Evolutionary conservation across 2,797 vertebrate genomes (phyloP).

Genomic region (Cheracebus regulus): DNA sequence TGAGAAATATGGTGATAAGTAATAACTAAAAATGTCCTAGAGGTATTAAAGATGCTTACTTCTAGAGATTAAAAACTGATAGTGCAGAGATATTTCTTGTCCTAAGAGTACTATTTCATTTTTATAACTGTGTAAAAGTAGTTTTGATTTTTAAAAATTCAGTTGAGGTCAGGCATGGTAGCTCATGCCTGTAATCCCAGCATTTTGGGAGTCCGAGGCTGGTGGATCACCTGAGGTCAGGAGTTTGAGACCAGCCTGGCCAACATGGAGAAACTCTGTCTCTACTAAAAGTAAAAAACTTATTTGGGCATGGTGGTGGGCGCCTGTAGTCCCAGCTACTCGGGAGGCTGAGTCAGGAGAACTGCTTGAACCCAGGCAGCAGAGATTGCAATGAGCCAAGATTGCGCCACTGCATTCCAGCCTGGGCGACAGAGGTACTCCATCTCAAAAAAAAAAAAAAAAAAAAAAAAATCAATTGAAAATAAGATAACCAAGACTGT

Average conservation of each 20-base stretch:
- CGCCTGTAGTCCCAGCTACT: background rate
- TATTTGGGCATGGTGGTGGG: rapidly evolving
- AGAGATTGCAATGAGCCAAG: background rate
- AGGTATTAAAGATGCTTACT: background rate
- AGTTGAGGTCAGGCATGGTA: background rate
- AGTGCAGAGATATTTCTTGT: background rate
- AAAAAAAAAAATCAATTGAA: background rate
- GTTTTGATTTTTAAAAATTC: background rate
- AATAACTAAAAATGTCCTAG: background rate
- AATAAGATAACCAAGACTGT: background rate
- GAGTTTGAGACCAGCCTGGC: background rate
- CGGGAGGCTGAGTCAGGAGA: background rate
- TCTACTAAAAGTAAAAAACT: background rate
- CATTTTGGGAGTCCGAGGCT: background rate
- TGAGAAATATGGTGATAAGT: background rate
- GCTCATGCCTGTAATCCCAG: background rate
- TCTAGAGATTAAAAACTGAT: background rate
- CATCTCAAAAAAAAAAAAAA: background rate
- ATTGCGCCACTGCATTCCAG: background rate
- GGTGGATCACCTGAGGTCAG: background rate
- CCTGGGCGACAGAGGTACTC: background rate
- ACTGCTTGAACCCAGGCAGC: background rate
- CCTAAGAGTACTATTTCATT: background rate
- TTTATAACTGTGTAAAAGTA: background rate
- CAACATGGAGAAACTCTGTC: background rate